These are phyloP conservation scores for Alethe diademata DNA, from an alignment of 2,113 vertebrate genomes.

Conservation along the genomic window DNA sequence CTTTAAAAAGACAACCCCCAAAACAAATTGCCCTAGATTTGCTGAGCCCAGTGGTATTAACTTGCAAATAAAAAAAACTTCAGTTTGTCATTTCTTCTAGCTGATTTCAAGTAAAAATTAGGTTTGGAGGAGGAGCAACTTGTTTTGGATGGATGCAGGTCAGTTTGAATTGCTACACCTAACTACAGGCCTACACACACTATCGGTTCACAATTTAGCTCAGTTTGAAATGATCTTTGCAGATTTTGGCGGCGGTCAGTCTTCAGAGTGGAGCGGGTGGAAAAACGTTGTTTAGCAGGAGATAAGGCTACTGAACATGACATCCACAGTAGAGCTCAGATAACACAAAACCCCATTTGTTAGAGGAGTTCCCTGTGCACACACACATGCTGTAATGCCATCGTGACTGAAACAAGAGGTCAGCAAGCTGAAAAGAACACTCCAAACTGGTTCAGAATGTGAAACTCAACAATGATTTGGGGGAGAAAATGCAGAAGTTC, in stretches of 20 bases:
- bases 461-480: neutral
- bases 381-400: fast-evolving
- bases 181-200: constrained; percentile 73
- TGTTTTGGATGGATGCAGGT: constrained; percentile 75
- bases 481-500: neutral
- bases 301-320: constrained; percentile 79
- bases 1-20: constrained; percentile 63
- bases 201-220: constrained; percentile 69
- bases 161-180: constrained; percentile 74
- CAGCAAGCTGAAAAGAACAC: neutral
- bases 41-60: constrained; percentile 75
- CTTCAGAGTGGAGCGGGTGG: constrained; percentile 57
- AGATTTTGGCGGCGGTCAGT: constrained; percentile 59
- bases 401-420: neutral
- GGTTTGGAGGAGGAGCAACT: constrained; percentile 66
- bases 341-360: constrained; percentile 51
- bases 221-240: constrained; percentile 63
- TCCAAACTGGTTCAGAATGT: neutral
- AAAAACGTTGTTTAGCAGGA: constrained; percentile 43
- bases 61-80: constrained; percentile 72
- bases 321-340: constrained; percentile 78
- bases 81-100: constrained; percentile 66
- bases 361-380: neutral
- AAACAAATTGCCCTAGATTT: constrained; percentile 72
- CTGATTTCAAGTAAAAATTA: constrained; percentile 80